Evolutionary conservation across 2,113 vertebrate species (phyloP).

Genomic region (Saccopteryx bilineata): DNA sequence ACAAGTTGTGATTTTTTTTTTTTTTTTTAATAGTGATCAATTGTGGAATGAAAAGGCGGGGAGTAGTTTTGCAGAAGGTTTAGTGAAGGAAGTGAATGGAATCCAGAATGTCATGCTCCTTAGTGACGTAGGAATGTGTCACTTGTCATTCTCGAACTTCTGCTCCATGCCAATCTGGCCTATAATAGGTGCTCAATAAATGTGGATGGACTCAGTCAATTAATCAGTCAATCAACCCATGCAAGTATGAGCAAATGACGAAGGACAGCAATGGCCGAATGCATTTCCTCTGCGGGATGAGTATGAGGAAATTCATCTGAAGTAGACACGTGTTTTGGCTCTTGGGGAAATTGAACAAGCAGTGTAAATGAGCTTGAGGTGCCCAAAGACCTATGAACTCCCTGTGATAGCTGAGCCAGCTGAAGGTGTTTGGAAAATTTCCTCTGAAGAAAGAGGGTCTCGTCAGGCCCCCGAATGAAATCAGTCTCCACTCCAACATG

Average conservation of each 20-base stretch:
- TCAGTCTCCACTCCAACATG: neutral
- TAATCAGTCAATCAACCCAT: rapidly evolving
- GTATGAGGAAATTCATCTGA: neutral
- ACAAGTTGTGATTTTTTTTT: neutral
- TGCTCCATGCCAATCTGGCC: neutral
- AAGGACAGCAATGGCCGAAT: neutral
- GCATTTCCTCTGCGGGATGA: neutral
- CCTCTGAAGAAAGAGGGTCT: neutral
- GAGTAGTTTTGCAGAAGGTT: neutral
- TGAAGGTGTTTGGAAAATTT: neutral
- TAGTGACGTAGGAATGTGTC: neutral
- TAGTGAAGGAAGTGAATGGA: neutral
- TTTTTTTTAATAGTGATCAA: neutral
- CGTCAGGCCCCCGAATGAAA: neutral
- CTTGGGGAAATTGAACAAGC: neutral
- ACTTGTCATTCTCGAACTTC: neutral
- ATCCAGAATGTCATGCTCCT: neutral
- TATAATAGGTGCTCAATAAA: neutral
- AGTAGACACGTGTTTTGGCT: neutral
- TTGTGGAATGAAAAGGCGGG: neutral
- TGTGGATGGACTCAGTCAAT: neutral
- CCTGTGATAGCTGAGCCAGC: neutral
- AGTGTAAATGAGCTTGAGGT: neutral
- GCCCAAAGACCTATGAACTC: neutral
- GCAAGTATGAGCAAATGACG: neutral